Evolutionary conservation across 2,888 invertebrate genomes (phyloP), one percentile per base, ranked within the genome.

Genomic region (Anorthoa munda): DNA sequence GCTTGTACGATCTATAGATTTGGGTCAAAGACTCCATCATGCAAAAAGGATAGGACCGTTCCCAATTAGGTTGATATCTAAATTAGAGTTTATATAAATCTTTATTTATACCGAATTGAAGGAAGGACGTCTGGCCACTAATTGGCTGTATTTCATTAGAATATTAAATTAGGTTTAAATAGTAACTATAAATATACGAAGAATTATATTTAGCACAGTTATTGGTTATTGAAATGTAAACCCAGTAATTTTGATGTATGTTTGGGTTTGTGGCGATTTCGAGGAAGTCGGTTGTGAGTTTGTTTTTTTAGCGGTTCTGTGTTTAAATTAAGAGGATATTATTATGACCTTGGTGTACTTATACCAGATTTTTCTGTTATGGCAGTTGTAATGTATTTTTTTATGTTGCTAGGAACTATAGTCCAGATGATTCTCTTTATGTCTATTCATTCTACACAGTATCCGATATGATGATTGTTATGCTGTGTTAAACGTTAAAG

Each of bases 211-310:
- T 70, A 65, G 53, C 50, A 2, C 31, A 58, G 80, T 75, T 75
- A 75, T 79, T 83, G 82, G 69, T 48, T 70, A 69, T 79, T 75
- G 75, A 79, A 83, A 81, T 79, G 74, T 81, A 83, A 83, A 79
- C 75, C 15, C 17, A 66, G 80, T 65, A 75, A 83, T 81, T 83
- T 79, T 81, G 80, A 83, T 79, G 56, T 53, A 70, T 80, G 81
- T 83, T 83, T 81, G 66, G 53, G 21, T 75, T 79, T 48, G 64
- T 58, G 69, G 64, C 58, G n/a, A 75, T 70, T 70, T 67, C 70
- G 15, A 75, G 81, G 81, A 81, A 81, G 39, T 65, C 26, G 45
- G 53, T 21, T 21, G 31, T 13, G 23, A 21, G 63, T 15, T 60
- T 83, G 21, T 79, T 79, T 82, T 80, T 83, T 18, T 60, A 18